These are phyloP conservation scores for Pemphredon lugubris DNA, from an alignment of 2,888 invertebrate species.

Conservation along the genomic window DNA sequence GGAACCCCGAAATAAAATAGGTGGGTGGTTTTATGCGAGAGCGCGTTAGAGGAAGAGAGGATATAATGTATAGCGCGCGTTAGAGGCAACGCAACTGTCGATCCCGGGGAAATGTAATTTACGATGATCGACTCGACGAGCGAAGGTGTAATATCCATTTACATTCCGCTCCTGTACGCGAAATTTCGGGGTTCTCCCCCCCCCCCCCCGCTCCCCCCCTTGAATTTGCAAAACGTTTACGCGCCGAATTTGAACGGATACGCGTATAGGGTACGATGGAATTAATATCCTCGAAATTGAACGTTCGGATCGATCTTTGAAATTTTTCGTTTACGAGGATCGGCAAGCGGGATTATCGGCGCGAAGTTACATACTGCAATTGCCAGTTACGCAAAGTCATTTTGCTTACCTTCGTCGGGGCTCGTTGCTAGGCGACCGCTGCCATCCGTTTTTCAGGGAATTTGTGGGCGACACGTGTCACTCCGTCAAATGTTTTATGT, in stretches of 20 bases:
- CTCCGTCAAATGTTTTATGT: slow-evolving; percentile 3
- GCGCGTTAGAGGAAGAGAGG: too few relatives aligned
- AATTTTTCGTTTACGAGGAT: neutral
- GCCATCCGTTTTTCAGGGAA: neutral
- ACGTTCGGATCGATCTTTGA: neutral
- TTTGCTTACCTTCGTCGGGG: neutral
- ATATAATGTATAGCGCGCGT: too few relatives aligned
- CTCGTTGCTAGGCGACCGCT: neutral
- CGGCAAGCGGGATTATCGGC: neutral
- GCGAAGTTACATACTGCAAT: too few relatives aligned
- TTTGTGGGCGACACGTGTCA: slow-evolving; percentile 12
- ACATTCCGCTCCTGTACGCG: too few relatives aligned
- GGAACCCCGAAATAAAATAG: slow-evolving; percentile 31
- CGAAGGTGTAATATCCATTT: neutral
- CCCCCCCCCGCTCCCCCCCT: too few relatives aligned
- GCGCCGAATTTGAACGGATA: too few relatives aligned
- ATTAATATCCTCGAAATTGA: neutral
- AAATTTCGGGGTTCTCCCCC: too few relatives aligned
- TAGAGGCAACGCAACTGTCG: neutral
- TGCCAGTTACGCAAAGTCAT: too few relatives aligned
- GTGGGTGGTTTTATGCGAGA: neutral
- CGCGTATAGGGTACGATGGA: too few relatives aligned
- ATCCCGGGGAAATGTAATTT: slow-evolving; percentile 1
- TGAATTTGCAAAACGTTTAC: too few relatives aligned
- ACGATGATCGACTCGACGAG: neutral